Conservation (phyloP, 2,888 invertebrate species). For the Parapristionchus giblindavisi region DNA sequence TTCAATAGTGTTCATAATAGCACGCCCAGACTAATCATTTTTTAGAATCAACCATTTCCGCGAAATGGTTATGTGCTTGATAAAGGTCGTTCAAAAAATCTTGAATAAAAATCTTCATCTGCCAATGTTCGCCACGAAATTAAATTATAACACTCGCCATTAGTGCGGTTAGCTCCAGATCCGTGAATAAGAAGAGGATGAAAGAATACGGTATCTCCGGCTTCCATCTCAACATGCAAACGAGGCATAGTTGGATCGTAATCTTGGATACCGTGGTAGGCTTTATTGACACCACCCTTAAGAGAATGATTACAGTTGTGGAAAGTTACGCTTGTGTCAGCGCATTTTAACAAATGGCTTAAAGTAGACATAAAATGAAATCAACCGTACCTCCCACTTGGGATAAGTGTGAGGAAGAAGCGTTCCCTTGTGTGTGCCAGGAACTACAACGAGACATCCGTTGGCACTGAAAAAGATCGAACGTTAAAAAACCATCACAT, state of each 20-base stretch:
- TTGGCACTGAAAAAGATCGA: constrained; percentile 74
- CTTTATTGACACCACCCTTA: constrained; percentile 76
- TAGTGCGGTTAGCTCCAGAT: constrained; percentile 82
- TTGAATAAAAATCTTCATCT: no score
- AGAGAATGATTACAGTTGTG: neutral
- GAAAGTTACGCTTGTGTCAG: neutral
- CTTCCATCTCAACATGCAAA: constrained; percentile 80
- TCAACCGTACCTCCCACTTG: constrained; percentile 74
- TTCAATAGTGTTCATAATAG: no score
- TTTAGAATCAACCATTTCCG: no score
- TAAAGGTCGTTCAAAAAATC: no score
- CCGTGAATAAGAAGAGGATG: constrained; percentile 88
- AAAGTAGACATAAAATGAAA: neutral
- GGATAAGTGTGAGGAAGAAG: constrained; percentile 81
- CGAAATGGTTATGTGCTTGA: no score
- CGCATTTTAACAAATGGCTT: no score
- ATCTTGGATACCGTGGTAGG: constrained; percentile 80
- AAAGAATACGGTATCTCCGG: constrained; percentile 86
- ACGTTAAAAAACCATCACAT: neutral
- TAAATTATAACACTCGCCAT: constrained; percentile 71
- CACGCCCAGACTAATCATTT: no score
- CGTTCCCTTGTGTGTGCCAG: constrained; percentile 78
- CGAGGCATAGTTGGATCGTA: constrained; percentile 72
- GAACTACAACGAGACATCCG: constrained; percentile 84
- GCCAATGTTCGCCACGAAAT: no score